Percentiles rank a stretch among this genome's conserved stretches.
Conservation (phyloP, 2,113 vertebrate species). For the Centropristis striata region DNA sequence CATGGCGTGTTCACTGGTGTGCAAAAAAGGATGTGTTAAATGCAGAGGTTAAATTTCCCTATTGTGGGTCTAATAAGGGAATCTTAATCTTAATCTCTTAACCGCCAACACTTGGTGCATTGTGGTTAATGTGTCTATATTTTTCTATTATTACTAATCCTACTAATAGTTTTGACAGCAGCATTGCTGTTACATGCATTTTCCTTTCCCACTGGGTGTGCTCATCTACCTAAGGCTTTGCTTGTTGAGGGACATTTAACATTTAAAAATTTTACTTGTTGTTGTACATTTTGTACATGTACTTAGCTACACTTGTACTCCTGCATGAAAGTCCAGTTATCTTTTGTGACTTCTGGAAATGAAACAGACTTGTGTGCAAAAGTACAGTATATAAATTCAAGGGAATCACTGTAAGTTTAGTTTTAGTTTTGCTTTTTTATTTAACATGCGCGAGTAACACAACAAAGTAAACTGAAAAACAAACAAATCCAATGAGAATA, state of each 20-base stretch:
- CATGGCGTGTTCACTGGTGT: no score
- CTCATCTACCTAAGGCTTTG: conserved; percentile 12
- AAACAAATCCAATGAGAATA: no score
- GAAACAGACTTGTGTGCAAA: conserved; percentile 13
- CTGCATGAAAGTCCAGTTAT: conserved; percentile 20
- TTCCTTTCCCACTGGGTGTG: not conserved
- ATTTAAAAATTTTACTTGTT: not conserved
- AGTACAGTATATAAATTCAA: conserved; percentile 8
- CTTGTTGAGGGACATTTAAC: conserved; percentile 11
- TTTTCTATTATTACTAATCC: not conserved
- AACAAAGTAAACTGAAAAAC: no score
- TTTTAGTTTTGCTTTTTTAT: no score
- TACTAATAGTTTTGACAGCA: not conserved
- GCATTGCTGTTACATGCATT: not conserved
- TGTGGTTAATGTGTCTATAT: not conserved
- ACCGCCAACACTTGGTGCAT: not conserved
- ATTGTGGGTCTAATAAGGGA: no score
- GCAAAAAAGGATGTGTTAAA: no score
- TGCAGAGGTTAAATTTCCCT: no score
- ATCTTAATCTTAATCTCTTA: no score
- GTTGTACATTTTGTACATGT: no score
- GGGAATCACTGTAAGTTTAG: no score
- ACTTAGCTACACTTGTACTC: conserved; percentile 10
- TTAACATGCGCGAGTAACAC: no score
- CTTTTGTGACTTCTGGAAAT: conserved; percentile 1